These are phyloP conservation scores for Pimpla rufipes DNA, from an alignment of 2,888 invertebrate species.

Conservation along the genomic window DNA sequence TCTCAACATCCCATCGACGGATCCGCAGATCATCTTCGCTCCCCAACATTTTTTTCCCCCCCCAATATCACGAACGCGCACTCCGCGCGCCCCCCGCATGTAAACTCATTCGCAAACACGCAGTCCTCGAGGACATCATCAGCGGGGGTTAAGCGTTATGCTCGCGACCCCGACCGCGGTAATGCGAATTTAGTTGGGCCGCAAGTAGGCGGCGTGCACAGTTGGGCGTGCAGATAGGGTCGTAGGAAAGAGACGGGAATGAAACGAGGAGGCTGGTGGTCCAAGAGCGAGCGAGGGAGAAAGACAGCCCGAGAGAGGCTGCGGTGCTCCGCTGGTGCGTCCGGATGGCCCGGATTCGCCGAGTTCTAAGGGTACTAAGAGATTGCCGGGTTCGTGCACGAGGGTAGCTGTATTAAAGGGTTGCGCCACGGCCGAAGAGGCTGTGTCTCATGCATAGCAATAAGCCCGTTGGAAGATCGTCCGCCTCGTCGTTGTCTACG, in stretches of 20 bases:
- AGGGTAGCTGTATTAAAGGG: slow-evolving; percentile 66
- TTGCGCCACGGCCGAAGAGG: slow-evolving; percentile 59
- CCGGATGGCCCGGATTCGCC: slow-evolving; percentile 55
- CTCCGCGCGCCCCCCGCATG: too few relatives aligned
- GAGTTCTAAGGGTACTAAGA: slow-evolving; percentile 55
- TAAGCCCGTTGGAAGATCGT: slow-evolving; percentile 71
- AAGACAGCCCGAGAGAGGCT: background rate
- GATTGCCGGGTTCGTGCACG: slow-evolving; percentile 59
- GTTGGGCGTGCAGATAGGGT: slow-evolving; percentile 39
- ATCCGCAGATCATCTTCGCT: too few relatives aligned
- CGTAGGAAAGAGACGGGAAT: slow-evolving; percentile 20
- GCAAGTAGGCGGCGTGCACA: slow-evolving; percentile 20
- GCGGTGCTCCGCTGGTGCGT: background rate
- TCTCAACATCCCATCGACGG: too few relatives aligned
- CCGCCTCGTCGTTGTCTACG: slow-evolving; percentile 51
- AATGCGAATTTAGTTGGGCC: slow-evolving; percentile 54
- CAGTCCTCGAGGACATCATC: background rate
- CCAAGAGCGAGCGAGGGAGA: slow-evolving; percentile 11
- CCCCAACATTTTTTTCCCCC: too few relatives aligned
- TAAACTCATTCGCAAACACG: background rate
- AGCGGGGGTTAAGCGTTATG: slow-evolving; percentile 41
- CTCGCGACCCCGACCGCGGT: slow-evolving; percentile 32
- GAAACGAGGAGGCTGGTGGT: background rate
- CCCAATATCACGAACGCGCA: too few relatives aligned
- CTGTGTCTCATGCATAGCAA: slow-evolving; percentile 79